These are phyloP conservation scores for Creontiades dilutus DNA, from an alignment of 2,888 invertebrate species.

Conservation along the genomic window DNA sequence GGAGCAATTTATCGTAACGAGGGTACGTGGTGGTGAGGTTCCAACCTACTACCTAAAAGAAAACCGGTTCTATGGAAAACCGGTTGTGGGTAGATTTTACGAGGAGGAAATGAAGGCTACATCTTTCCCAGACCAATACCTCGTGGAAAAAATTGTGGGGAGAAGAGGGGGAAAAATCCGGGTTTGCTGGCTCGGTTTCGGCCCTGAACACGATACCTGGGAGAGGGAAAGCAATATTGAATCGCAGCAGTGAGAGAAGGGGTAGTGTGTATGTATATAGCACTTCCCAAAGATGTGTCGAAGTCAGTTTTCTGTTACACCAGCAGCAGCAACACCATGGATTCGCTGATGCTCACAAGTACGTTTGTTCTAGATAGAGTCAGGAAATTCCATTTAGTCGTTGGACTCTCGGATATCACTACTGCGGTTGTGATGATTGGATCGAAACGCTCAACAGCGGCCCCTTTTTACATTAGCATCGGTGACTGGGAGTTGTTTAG, in stretches of 20 bases:
- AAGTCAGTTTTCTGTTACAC: too few relatives aligned
- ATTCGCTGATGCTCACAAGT: background rate
- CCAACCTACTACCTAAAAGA: background rate
- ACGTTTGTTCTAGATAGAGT: background rate
- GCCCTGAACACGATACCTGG: background rate
- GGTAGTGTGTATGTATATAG: background rate
- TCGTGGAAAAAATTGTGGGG: too few relatives aligned
- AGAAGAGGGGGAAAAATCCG: too few relatives aligned
- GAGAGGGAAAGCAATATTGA: too few relatives aligned
- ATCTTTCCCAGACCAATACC: too few relatives aligned
- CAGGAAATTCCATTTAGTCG: background rate
- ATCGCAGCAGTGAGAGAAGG: too few relatives aligned
- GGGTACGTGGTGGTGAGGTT: background rate
- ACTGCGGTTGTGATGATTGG: too few relatives aligned
- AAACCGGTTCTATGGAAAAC: too few relatives aligned
- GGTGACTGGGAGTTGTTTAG: too few relatives aligned
- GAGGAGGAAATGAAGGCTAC: too few relatives aligned
- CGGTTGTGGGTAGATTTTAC: too few relatives aligned
- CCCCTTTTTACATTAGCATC: background rate
- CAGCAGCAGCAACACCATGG: background rate
- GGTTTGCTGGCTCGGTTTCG: background rate
- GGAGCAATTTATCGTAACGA: constrained; percentile 77
- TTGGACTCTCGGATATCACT: background rate
- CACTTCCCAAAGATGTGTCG: too few relatives aligned
- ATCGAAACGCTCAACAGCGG: background rate